phyloP scores from a whole-genome alignment of 1,140 invertebrate genomes.

The Antheraea pernyi region DNA sequence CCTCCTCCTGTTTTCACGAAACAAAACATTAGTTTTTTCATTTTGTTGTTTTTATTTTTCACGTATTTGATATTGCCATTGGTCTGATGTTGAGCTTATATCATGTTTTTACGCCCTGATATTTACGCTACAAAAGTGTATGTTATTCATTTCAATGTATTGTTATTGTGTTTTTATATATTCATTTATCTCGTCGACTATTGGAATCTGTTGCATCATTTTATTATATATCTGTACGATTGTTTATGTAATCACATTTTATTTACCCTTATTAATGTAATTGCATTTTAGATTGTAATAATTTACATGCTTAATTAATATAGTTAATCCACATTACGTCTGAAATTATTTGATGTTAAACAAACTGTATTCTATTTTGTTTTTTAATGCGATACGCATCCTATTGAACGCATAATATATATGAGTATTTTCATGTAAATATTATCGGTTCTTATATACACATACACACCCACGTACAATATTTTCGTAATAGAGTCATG shows the following conservation, averaged over 20 bases:
- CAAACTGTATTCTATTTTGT: conserved; percentile 18
- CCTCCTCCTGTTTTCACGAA: conserved; percentile 74
- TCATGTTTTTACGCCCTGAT: conserved; percentile 66
- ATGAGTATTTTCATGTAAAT: neutral
- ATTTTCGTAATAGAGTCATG: neutral
- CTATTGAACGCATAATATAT: conserved; percentile 45
- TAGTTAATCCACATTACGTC: neutral
- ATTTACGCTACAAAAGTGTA: conserved; percentile 17
- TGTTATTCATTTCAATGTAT: neutral
- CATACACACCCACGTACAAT: neutral
- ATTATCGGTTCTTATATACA: conserved; percentile 2
- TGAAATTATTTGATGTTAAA: conserved; percentile 2
- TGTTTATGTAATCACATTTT: neutral
- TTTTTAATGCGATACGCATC: conserved; percentile 32
- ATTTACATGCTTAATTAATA: neutral
- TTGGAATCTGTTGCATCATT: neutral
- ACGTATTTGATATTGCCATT: conserved; percentile 24
- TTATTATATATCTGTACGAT: neutral
- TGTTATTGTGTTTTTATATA: conserved; percentile 41
- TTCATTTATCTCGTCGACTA: conserved; percentile 23
- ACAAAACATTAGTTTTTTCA: conserved; percentile 40
- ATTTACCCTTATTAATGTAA: neutral
- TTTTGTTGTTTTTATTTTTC: conserved; percentile 41
- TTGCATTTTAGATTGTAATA: neutral
- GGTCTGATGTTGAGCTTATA: conserved; percentile 25